These are phyloP conservation scores for Drosophila cognata DNA, from an alignment of 2,888 invertebrate genomes.

Conservation along the genomic window DNA sequence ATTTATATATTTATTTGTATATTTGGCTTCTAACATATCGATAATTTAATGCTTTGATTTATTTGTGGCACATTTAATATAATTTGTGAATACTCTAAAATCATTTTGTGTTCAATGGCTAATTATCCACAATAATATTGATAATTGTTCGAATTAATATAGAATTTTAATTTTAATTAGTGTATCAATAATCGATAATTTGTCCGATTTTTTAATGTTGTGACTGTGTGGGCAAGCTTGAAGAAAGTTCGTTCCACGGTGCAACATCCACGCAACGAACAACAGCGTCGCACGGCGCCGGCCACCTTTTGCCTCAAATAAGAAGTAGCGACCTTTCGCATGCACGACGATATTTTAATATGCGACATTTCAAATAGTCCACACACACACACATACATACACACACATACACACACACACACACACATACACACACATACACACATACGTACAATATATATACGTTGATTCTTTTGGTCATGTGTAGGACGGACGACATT, in stretches of 20 bases:
- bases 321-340: slow-evolving; percentile 74
- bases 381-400: slow-evolving; percentile 36
- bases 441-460: slow-evolving; percentile 35
- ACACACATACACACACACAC: slow-evolving; percentile 29
- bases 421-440: slow-evolving; percentile 30
- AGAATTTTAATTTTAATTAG: background rate
- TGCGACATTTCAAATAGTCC: slow-evolving; percentile 79
- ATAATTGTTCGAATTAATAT: background rate
- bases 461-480: slow-evolving; percentile 70
- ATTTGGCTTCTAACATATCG: background rate
- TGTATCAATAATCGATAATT: background rate
- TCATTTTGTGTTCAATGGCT: background rate
- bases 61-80: background rate
- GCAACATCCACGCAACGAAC: slow-evolving; percentile 15
- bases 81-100: background rate
- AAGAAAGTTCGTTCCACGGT: slow-evolving; percentile 25
- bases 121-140: background rate
- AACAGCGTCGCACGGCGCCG: slow-evolving; percentile 42
- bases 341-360: slow-evolving; percentile 80
- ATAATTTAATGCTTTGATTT: background rate
- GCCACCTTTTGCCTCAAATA: slow-evolving; percentile 63
- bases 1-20: background rate
- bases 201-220: background rate
- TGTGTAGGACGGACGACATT: slow-evolving; percentile 52
- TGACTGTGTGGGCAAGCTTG: background rate